Base-by-base conservation (phyloP, 2,113 vertebrate species). In the Solenodon paradoxus region DNA sequence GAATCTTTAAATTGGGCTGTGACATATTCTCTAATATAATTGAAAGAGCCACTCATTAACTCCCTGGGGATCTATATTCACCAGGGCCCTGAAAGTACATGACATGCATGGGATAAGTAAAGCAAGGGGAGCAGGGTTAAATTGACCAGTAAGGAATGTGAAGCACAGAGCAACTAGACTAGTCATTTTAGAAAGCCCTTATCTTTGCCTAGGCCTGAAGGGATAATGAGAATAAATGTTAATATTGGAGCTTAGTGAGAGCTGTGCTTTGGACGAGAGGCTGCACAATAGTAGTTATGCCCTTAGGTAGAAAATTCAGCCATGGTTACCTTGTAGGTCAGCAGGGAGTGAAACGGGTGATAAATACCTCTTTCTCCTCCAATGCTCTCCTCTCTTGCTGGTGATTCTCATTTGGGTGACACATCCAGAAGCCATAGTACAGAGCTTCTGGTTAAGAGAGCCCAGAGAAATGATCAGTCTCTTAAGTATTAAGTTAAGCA, bases 1-100 rank as follows among this genome's bases (percentile, higher is more conserved):
- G 7, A 17, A 2, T 80, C 77, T 77, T 89, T 22, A 53, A 66
- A 90, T 1, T 40, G 77, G 5, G 7, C 1, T 94, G 32, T 81
- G 53, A 55, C 11, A 66, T 74, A 24, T 89, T 93, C 59, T 87
- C 49, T 5, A 22, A 51, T 81, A 28, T 61, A 55, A 82, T 7
- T 81, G n/a, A 40, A 97, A 90, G n/a, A 35, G 4, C 40, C 53
- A 61, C 57, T 85, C 53, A 61, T 64, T 85, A 88, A 32, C 9
- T 91, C 35, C 4, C 10, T 68, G 35, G 7, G 7, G 85, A 26
- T 61, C 69, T 66, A 22, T 78, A 40, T 63, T 32, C 49, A 42
- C 45, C 22, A 64, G 26, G 40, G 28, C 38, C 59, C 12, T 71
- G 38, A 80, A 26, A 77, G 8, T 87, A 78, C 16, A n/a, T 68